Conservation (phyloP, 1,140 invertebrate species). For the Dolichoris vasculosae region DNA sequence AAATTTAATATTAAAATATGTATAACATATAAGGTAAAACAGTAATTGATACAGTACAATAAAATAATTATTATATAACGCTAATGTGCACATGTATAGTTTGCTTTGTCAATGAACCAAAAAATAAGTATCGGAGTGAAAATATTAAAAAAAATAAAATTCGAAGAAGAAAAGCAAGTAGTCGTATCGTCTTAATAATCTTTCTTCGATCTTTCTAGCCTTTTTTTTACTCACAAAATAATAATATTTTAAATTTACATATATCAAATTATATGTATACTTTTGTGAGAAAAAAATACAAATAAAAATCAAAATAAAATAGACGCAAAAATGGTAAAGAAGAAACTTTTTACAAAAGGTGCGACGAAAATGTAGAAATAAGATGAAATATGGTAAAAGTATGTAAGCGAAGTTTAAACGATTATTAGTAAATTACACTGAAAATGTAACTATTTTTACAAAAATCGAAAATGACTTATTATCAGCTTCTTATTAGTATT, state of each 20-base stretch:
- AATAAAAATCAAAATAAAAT: constrained; percentile 38
- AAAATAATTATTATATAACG: constrained; percentile 44
- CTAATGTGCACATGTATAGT: constrained; percentile 6
- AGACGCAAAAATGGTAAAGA: constrained; percentile 20
- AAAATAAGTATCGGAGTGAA: not conserved
- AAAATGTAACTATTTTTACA: not conserved
- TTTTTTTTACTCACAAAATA: constrained; percentile 43
- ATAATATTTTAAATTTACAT: constrained; percentile 50
- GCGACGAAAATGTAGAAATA: constrained; percentile 23
- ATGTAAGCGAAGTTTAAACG: not conserved
- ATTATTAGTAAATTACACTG: not conserved
- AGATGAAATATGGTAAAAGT: constrained; percentile 17
- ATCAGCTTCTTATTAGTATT: too few relatives aligned
- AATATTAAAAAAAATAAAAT: not conserved
- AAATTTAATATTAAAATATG: constrained; percentile 46
- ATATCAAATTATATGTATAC: constrained; percentile 6
- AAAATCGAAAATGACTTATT: too few relatives aligned
- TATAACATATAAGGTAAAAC: constrained; percentile 38
- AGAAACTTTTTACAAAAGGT: constrained; percentile 55
- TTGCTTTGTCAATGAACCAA: constrained; percentile 14
- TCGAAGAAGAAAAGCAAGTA: not conserved
- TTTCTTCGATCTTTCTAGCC: constrained; percentile 12
- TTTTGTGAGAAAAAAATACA: constrained; percentile 11
- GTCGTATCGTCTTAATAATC: not conserved
- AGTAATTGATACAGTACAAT: constrained; percentile 40